A percentile compares a stretch with the other conserved stretches of the same genome.
phyloP scores from a whole-genome alignment of 2,113 vertebrate genomes.

The Oxyura jamaicensis region DNA sequence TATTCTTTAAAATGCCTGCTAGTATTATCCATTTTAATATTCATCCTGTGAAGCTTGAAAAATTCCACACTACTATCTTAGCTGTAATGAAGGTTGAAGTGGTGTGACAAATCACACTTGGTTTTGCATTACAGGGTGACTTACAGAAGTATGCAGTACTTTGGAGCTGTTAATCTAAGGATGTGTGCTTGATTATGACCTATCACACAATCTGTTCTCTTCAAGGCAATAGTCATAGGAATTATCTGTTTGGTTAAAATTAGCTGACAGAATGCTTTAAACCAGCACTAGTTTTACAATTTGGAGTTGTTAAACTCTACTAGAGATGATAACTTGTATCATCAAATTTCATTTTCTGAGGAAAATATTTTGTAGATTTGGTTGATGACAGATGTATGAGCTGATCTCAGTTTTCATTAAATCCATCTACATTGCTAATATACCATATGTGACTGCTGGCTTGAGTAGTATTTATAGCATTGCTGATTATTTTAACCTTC shows the following conservation, averaged over 20 bases:
- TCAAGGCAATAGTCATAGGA: conserved; percentile 29
- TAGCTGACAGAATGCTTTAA: conserved; percentile 60
- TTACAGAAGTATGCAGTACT: conserved; percentile 66
- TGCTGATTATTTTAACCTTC: conserved; percentile 32
- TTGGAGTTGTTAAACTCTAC: not conserved
- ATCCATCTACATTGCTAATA: not conserved
- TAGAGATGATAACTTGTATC: not conserved
- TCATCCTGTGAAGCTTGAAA: conserved; percentile 57
- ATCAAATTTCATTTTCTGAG: conserved; percentile 8
- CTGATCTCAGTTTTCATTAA: conserved; percentile 1
- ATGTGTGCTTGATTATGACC: conserved; percentile 69
- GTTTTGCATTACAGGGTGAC: conserved; percentile 75
- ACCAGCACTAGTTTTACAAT: not conserved
- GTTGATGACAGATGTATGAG: not conserved
- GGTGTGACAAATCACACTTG: conserved; percentile 47
- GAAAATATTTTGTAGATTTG: not conserved
- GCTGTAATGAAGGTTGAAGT: conserved; percentile 55
- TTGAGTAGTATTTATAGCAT: not conserved
- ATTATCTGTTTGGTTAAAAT: conserved; percentile 39
- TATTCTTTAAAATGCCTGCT: conserved; percentile 57
- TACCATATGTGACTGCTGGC: not conserved
- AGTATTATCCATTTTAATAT: conserved; percentile 58
- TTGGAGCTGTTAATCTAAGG: conserved; percentile 74
- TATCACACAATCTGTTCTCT: conserved; percentile 57
- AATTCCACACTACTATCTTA: conserved; percentile 35